phyloP scores from a whole-genome alignment of 1,140 invertebrate species.

The Caenorhabditis latens region DNA sequence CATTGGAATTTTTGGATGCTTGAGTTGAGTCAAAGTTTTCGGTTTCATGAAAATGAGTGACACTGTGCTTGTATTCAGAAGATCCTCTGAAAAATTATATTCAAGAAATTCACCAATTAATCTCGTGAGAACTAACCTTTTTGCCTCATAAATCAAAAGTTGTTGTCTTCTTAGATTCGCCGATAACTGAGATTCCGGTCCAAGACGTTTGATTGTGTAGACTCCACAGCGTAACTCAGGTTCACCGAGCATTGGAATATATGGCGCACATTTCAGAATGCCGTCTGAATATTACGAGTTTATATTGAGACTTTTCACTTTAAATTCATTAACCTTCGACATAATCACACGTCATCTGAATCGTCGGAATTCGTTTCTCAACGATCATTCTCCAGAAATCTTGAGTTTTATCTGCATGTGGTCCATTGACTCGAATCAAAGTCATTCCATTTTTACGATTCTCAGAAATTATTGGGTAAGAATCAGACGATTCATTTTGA shows the following conservation, averaged over 20 bases:
- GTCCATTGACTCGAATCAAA: not conserved
- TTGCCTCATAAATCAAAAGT: conserved; percentile 11
- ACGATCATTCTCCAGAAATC: not conserved
- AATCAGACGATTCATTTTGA: not conserved
- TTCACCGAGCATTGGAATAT: not conserved
- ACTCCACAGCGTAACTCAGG: not conserved
- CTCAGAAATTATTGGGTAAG: not conserved
- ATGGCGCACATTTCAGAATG: not conserved
- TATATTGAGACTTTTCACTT: too few species aligned
- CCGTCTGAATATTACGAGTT: not conserved
- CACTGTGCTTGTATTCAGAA: conserved; percentile 3
- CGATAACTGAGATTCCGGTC: conserved; percentile 1
- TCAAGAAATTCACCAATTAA: not conserved
- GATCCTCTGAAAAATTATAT: not conserved
- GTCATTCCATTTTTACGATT: conserved; percentile 1
- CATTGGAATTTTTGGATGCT: not conserved
- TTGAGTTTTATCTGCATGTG: not conserved
- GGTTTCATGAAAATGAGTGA: conserved; percentile 15
- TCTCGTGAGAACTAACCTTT: not conserved
- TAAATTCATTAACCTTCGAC: not conserved
- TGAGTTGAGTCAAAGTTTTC: not conserved
- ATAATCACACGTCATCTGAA: not conserved
- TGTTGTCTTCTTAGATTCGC: conserved; percentile 10
- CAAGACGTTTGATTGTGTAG: not conserved
- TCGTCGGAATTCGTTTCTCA: conserved; percentile 9